Evolutionary conservation across 1,140 invertebrate genomes (phyloP), one percentile per base, ranked within the genome.

Genomic region (Cecropterus lyciades): DNA sequence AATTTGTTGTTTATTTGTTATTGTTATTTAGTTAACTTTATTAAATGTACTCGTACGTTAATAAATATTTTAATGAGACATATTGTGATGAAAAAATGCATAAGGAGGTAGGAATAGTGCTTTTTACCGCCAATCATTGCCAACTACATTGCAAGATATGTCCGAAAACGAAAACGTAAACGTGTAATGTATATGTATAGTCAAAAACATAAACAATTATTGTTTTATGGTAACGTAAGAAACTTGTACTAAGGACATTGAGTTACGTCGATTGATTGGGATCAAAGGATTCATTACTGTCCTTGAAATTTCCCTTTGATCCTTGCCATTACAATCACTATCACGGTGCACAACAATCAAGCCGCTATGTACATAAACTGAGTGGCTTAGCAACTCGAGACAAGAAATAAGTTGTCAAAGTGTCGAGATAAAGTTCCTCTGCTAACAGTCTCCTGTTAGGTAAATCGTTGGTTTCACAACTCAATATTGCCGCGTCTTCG

Each of bases 361-460:
- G 80, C 71, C 78, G 52, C 84, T 84, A 69, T 74, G 68, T 82
- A 84, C 80, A 87, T 77, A 86, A 87, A 85, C 79, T 67, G 79
- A 80, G 79, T 84, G 78, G 78, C 79, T 89, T 82, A 87, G 81
- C 65, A 88, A 86, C 81, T 88, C 65, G 63, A 87, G 84, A 89
- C 86, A 89, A 89, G 89, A 89, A 92, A 92, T 89, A 90, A 90
- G 87, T 92, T 92, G 87, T 91, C 87, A 92, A 88, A 91, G 86
- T 89, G 89, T 90, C 87, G 76, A 77, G 81, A 71, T 81, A 79
- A 89, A 89, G 87, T 90, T 92, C 69, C 70, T 85, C 82, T 70
- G 83, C 82, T 84, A 87, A 83, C 81, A 87, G 77, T 77, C 82
- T 83, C 65, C 83, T 84, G 80, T 86, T 86, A 90, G 82, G 87